A percentile compares a stretch with the other conserved stretches of the same genome.
These are phyloP conservation scores for Eustalomyia histrio DNA, from an alignment of 2,888 invertebrate genomes.

Conservation along the genomic window DNA sequence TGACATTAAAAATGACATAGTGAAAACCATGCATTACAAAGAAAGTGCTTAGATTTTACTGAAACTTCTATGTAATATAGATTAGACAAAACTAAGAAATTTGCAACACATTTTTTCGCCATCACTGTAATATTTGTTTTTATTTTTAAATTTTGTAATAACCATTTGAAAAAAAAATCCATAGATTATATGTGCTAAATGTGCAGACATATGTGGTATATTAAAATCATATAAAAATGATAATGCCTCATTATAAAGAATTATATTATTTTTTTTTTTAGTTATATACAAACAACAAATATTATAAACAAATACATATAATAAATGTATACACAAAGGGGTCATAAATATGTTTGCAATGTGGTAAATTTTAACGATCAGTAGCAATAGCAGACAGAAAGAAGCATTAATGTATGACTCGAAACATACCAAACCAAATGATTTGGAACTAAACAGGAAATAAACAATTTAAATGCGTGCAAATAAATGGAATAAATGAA, in stretches of 20 bases:
- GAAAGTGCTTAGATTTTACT: no score
- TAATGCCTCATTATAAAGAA: conserved; percentile 20
- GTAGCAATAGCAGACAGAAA: neutral
- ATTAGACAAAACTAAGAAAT: no score
- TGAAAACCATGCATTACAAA: no score
- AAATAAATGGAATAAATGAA: conserved; percentile 59
- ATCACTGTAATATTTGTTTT: no score
- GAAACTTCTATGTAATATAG: no score
- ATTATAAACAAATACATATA: neutral
- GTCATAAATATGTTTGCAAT: conserved; percentile 44
- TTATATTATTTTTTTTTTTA: conserved; percentile 10
- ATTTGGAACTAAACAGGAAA: conserved; percentile 68
- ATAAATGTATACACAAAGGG: neutral
- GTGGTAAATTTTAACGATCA: conserved; percentile 53
- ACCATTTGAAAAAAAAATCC: no score
- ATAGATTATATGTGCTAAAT: conserved; percentile 44
- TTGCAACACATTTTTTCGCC: no score
- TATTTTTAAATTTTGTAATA: no score
- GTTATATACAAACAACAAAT: neutral
- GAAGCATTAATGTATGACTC: neutral
- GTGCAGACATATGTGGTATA: conserved; percentile 60
- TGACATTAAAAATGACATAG: no score
- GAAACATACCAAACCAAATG: conserved; percentile 15
- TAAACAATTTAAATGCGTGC: conserved; percentile 69
- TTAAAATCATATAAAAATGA: conserved; percentile 47